phyloP scores from a whole-genome alignment of 2,888 invertebrate genomes.

The Ligdia adustata region DNA sequence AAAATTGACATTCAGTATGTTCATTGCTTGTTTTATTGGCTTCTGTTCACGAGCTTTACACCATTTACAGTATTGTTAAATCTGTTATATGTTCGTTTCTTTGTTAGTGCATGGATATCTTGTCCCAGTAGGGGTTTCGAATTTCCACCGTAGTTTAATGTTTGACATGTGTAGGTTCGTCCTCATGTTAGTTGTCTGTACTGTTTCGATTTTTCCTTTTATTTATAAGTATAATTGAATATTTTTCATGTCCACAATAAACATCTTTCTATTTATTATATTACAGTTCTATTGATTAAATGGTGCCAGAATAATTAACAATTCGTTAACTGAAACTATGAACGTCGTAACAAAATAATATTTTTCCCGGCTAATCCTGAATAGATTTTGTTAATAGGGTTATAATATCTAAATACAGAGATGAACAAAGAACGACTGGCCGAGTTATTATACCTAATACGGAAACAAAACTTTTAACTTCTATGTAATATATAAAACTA shows the following conservation, averaged over 20 bases:
- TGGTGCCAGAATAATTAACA: too few relatives aligned
- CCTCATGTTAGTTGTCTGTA: slow-evolving; percentile 16
- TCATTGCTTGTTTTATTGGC: slow-evolving; percentile 62
- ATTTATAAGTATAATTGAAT: background rate
- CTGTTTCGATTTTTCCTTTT: slow-evolving; percentile 1
- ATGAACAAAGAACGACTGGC: too few relatives aligned
- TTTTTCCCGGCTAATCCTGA: too few relatives aligned
- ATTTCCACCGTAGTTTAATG: slow-evolving; percentile 16
- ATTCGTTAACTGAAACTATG: too few relatives aligned
- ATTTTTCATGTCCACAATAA: slow-evolving; percentile 10
- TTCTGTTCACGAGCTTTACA: slow-evolving; percentile 65
- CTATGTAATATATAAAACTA: too few relatives aligned
- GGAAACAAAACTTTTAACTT: too few relatives aligned
- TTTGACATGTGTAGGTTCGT: slow-evolving; percentile 37
- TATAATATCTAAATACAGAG: too few relatives aligned
- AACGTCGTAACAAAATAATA: too few relatives aligned
- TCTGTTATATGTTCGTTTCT: slow-evolving; percentile 40
- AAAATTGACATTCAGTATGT: slow-evolving; percentile 69
- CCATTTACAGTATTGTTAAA: slow-evolving; percentile 69
- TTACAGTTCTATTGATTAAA: too few relatives aligned
- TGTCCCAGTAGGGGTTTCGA: slow-evolving; percentile 35
- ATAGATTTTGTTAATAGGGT: too few relatives aligned
- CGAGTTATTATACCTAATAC: too few relatives aligned
- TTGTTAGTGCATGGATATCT: slow-evolving; percentile 50
- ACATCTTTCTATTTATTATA: too few relatives aligned